Conservation (phyloP, 2,113 vertebrate genomes). For the Engraulis encrasicolus region DNA sequence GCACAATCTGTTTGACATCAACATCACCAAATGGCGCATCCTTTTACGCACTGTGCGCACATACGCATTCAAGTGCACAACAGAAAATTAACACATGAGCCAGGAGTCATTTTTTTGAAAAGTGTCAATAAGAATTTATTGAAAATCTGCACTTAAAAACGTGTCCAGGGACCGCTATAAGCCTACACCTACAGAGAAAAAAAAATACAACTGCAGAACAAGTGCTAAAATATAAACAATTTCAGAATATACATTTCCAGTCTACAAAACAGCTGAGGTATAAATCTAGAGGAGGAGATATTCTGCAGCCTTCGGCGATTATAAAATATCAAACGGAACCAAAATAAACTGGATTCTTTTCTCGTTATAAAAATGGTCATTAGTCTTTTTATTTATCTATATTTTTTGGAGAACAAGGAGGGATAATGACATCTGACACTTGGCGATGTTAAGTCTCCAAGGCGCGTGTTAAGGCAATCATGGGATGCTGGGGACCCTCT, state of each 20-base stretch:
- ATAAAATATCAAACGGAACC: slow-evolving; percentile 17
- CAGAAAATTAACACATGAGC: background rate
- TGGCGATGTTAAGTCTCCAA: background rate
- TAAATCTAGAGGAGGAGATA: slow-evolving; percentile 38
- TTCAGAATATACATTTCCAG: slow-evolving; percentile 76
- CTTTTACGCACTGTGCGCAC: background rate
- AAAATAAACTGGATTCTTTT: background rate
- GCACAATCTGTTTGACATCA: no score
- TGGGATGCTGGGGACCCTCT: slow-evolving; percentile 56
- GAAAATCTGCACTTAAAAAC: slow-evolving; percentile 64
- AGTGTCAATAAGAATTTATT: slow-evolving; percentile 61
- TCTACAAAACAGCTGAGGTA: slow-evolving; percentile 62
- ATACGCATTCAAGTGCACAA: background rate
- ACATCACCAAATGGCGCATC: no score
- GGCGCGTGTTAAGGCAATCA: slow-evolving; percentile 35
- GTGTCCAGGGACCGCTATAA: slow-evolving; percentile 60
- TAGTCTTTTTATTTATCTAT: background rate
- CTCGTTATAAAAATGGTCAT: background rate
- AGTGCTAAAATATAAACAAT: slow-evolving; percentile 74
- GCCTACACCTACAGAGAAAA: slow-evolving; percentile 71
- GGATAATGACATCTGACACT: background rate
- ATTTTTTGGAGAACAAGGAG: background rate
- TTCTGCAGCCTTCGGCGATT: slow-evolving; percentile 47
- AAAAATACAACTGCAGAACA: slow-evolving; percentile 56
- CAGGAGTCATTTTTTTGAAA: slow-evolving; percentile 71